These are phyloP conservation scores for Cheilosia soror DNA, from an alignment of 2,888 invertebrate species.

Conservation along the genomic window DNA sequence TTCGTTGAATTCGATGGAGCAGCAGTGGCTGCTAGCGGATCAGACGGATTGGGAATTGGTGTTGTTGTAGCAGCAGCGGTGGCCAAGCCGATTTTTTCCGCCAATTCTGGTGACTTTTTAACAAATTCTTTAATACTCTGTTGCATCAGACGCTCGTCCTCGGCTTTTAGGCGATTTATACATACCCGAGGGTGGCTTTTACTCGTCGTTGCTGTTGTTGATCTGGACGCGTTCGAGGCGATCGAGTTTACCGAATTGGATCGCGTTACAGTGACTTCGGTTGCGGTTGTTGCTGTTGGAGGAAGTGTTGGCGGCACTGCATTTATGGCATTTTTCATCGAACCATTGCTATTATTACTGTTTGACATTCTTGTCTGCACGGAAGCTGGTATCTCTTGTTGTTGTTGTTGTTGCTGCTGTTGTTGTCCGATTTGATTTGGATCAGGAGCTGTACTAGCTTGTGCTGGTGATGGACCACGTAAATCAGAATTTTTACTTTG, in stretches of 20 bases:
- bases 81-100: constrained; percentile 85
- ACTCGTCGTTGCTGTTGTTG: constrained; percentile 81
- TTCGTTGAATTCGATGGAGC: constrained; percentile 50
- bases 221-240: constrained; percentile 59
- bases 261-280: constrained; percentile 80
- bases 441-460: constrained; percentile 86
- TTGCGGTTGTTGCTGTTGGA: constrained; percentile 27
- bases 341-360: constrained; percentile 54
- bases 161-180: constrained; percentile 82
- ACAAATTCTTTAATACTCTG: constrained; percentile 87
- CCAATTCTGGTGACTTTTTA: constrained; percentile 86
- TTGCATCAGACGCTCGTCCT: constrained; percentile 87
- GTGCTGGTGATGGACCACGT: constrained; percentile 85
- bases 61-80: constrained; percentile 22
- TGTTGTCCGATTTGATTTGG: constrained; percentile 76
- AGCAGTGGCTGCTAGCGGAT: constrained; percentile 34
- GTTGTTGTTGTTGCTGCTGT: constrained; percentile 43
- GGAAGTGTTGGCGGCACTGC: constrained; percentile 26
- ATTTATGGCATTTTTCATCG: constrained; percentile 48
- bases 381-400: constrained; percentile 32
- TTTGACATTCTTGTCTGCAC: constrained; percentile 41
- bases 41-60: constrained; percentile 25
- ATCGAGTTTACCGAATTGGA: constrained; percentile 85
- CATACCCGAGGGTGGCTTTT: constrained; percentile 82
- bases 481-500: constrained; percentile 78